Base-by-base conservation (phyloP, 2,797 vertebrate species). In the Taeniopygia guttata region DNA sequence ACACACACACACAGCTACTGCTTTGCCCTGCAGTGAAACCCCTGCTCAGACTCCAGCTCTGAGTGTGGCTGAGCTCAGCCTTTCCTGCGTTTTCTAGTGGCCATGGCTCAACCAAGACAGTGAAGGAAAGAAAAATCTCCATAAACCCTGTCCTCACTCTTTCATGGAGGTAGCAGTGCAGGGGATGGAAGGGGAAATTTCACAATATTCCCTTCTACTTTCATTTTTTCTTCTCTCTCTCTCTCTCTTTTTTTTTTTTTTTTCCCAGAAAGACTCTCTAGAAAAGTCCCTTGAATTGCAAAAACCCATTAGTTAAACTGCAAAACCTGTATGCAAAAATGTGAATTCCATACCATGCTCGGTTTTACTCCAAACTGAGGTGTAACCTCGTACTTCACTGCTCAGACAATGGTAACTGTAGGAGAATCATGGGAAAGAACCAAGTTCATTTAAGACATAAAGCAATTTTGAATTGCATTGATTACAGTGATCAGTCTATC, bases 401-500 rank as follows among this genome's bases (percentile, higher is more conserved):
- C 87, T 93, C 84, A 93, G 89, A 83, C 89, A 96, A 92, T 60
- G 87, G 88, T 79, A 96, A 43, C 89, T 93, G 91, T 16, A 96
- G 89, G 87, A 93, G 87, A 96, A 95, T 84, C 94, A 92, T 16
- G 5, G 85, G 87, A 92, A 95, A 74, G 83, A 96, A 92, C 87
- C 59, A 16, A 54, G 69, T 82, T 96, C 95, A 76, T 97, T 94
- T 95, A 87, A 95, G 93, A 95, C 94, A 95, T 84, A 74, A 96
- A 96, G 95, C 77, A 95, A 91, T 94, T 96, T 63, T 94, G 95
- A 95, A 94, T 84, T 96, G 93, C 95, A 97, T 97, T 97, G 96
- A 97, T 97, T 97, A 96, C 87, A 97, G 96, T 97, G 96, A 96
- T 96, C 96, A 97, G 94, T 96, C 96, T 94, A 96, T 97, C 96